Evolutionary conservation across 2,113 vertebrate genomes (phyloP), one percentile per base, ranked within the genome.

Genomic region (Esox niger): DNA sequence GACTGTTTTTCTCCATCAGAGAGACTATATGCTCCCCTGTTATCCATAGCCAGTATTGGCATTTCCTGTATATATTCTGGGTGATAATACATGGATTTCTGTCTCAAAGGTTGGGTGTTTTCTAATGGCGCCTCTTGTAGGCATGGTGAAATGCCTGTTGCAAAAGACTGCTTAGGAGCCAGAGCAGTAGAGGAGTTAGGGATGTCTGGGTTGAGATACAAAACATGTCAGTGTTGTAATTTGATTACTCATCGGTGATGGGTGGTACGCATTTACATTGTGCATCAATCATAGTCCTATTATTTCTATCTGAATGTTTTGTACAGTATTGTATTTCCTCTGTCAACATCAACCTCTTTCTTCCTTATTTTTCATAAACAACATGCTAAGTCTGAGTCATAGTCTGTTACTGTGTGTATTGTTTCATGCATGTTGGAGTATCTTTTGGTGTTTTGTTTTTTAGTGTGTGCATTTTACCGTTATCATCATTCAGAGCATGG

Each of bases 371-470:
- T 8, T 8, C 5, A 66, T 77, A 21, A 77, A 81, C 67, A 80
- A 82, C 79, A 77, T 80, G 78, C 84, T 52, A 27, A 70, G 66
- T 76, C 84, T 52, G 30, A 70, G 67, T 78, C 84, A 86, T 84
- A 76, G 67, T 77, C 79, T 86, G 77, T 81, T 84, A 76, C 65
- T 76, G 81, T 86, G 77, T 81, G 77, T 79, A 77, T 87, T 75
- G 61, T 64, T 75, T 33, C 11, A 9, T 87, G 88, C 88, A 89
- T 89, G 88, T 75, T 60, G 63, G 63, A 70, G 79, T 70, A 73
- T 38, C 74, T 77, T 78, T 25, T n/a, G 20, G 3, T 25, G 0
- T 9, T 56, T 25, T 29, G 10, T 27, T 13, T 77, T 76, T 49
- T 70, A 4, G 77, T 64, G 73, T 68, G 55, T 62, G 55, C 46